Evolutionary conservation across 2,113 vertebrate species (phyloP).

Genomic region (Oxyruncus cristatus): DNA sequence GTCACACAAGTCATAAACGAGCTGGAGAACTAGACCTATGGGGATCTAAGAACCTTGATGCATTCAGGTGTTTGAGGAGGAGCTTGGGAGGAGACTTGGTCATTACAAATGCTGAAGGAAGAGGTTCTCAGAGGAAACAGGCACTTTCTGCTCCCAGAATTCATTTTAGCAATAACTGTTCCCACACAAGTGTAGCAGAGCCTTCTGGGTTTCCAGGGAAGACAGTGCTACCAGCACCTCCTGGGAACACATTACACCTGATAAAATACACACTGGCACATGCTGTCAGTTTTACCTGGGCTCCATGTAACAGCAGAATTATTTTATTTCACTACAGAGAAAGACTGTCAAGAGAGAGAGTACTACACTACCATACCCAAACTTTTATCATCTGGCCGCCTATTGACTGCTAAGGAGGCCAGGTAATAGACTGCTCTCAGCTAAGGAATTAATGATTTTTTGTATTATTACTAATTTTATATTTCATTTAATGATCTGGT

Average conservation of each 20-base stretch:
- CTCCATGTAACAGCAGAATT: neutral
- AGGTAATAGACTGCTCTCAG: neutral
- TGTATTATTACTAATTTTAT: neutral
- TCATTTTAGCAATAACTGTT: neutral
- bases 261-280: neutral
- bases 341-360: neutral
- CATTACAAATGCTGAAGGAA: neutral
- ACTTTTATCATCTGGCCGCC: neutral
- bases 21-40: neutral
- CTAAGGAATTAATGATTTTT: neutral
- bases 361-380: neutral
- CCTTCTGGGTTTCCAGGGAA: neutral
- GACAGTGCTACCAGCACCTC: neutral
- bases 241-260: neutral
- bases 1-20: neutral
- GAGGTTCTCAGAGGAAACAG: neutral
- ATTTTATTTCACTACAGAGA: neutral
- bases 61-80: neutral
- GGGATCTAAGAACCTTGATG: neutral
- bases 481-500: neutral
- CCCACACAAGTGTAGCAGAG: neutral
- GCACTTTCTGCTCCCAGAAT: neutral
- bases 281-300: neutral
- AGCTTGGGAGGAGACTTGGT: neutral
- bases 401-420: neutral